phyloP scores from a whole-genome alignment of 1,140 invertebrate genomes.

The Drosophila pectinifera region DNA sequence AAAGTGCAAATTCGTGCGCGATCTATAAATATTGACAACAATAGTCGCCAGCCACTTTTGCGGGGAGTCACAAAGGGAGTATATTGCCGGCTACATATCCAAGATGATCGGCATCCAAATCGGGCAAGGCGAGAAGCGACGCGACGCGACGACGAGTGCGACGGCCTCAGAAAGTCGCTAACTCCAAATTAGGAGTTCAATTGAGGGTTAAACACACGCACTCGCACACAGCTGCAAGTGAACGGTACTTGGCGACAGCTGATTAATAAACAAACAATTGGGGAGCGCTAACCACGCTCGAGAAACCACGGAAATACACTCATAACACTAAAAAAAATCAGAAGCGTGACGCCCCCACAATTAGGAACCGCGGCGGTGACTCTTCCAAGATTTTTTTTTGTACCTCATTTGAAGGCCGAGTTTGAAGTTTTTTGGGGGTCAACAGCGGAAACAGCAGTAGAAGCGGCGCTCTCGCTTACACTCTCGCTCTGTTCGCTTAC shows the following conservation, averaged over 20 bases:
- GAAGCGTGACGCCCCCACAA: conserved; percentile 70
- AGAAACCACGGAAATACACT: conserved; percentile 65
- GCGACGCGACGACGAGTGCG: conserved; percentile 41
- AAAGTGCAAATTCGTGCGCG: conserved; percentile 31
- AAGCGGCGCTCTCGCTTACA: conserved; percentile 41
- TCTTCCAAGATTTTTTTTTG: conserved; percentile 27
- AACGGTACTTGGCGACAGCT: conserved; percentile 69
- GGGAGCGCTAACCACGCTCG: conserved; percentile 45
- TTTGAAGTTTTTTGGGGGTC: conserved; percentile 70
- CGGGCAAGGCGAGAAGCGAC: conserved; percentile 20
- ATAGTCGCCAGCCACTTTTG: conserved; percentile 23
- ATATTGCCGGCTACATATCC: conserved; percentile 45
- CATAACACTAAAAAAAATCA: conserved; percentile 28
- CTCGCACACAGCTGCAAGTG: conserved; percentile 24
- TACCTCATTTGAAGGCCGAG: conserved; percentile 42
- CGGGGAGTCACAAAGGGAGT: conserved; percentile 39
- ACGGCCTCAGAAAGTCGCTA: conserved; percentile 54
- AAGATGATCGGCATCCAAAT: conserved; percentile 32
- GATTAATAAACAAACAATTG: conserved; percentile 73
- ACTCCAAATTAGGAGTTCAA: conserved; percentile 57
- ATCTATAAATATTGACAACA: conserved; percentile 59
- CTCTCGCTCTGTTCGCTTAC: conserved; percentile 13
- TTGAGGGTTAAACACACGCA: conserved; percentile 34
- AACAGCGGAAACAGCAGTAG: conserved; percentile 39
- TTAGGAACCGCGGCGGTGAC: conserved; percentile 58